A percentile compares a stretch with the other conserved stretches of the same genome.
phyloP scores from a whole-genome alignment of 2,888 invertebrate species.

The Nephrotoma appendiculata region DNA sequence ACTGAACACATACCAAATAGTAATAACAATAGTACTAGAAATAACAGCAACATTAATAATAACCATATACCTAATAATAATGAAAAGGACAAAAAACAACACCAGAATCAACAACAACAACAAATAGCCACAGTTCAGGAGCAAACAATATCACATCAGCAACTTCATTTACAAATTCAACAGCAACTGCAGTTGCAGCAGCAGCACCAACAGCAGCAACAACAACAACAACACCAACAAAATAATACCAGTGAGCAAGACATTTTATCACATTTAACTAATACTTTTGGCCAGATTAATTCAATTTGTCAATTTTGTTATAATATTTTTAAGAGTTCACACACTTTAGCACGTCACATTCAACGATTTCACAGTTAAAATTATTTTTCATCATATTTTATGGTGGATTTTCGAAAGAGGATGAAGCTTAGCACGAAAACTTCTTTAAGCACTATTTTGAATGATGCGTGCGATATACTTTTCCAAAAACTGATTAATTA shows the following conservation, averaged over 20 bases:
- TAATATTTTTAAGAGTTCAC: slow-evolving; percentile 2
- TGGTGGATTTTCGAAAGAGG: too few relatives aligned
- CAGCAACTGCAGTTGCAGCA: slow-evolving; percentile 15
- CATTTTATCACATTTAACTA: not conserved
- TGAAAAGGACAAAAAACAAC: slow-evolving; percentile 16
- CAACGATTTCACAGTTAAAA: slow-evolving; percentile 1
- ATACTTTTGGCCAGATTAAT: not conserved
- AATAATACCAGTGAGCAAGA: slow-evolving; percentile 1
- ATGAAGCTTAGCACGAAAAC: too few relatives aligned
- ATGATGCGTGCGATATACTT: too few relatives aligned
- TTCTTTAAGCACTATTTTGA: too few relatives aligned
- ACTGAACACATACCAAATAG: not conserved
- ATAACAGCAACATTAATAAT: slow-evolving; percentile 10
- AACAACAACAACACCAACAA: not conserved
- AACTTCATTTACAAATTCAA: not conserved
- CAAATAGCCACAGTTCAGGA: not conserved
- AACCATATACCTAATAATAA: slow-evolving; percentile 7
- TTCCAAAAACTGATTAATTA: too few relatives aligned
- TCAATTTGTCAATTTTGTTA: slow-evolving; percentile 3
- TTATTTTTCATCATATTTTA: too few relatives aligned
- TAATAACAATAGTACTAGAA: slow-evolving; percentile 12
- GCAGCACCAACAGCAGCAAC: slow-evolving; percentile 14
- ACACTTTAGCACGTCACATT: not conserved
- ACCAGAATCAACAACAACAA: slow-evolving; percentile 15
- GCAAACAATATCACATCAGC: not conserved